A percentile compares a stretch with the other conserved stretches of the same genome.
These are phyloP conservation scores for Aphidius colemani DNA, from an alignment of 2,888 invertebrate species.

Conservation along the genomic window DNA sequence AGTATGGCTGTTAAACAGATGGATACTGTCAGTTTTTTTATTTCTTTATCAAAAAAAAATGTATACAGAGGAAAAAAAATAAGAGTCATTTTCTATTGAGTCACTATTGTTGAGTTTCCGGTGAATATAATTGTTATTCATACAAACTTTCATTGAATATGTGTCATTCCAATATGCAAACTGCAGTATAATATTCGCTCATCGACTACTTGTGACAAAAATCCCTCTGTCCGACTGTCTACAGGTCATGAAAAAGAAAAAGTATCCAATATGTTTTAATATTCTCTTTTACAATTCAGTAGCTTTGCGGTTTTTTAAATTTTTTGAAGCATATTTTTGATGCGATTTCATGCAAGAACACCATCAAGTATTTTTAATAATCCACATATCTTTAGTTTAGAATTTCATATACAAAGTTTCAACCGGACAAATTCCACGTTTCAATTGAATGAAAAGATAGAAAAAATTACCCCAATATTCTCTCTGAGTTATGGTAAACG, in stretches of 20 bases:
- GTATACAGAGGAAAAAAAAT: too few relatives aligned
- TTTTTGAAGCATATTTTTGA: too few relatives aligned
- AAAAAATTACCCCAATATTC: too few relatives aligned
- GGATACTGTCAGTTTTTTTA: conserved; percentile 11
- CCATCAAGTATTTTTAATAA: too few relatives aligned
- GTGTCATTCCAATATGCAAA: not conserved
- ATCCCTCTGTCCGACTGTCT: not conserved
- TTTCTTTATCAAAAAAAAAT: conserved; percentile 9
- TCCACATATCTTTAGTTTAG: too few relatives aligned
- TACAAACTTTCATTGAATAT: not conserved
- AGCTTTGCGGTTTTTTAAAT: too few relatives aligned
- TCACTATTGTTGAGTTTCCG: conserved; percentile 24
- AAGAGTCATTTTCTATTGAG: conserved; percentile 14
- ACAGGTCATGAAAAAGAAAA: conserved; percentile 1
- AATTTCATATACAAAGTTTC: too few relatives aligned
- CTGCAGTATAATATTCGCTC: not conserved
- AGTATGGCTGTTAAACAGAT: not conserved
- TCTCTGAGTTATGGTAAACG: too few relatives aligned
- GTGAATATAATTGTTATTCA: not conserved
- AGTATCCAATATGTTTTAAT: not conserved
- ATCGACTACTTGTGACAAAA: conserved; percentile 7
- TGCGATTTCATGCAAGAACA: too few relatives aligned
- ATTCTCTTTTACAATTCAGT: not conserved
- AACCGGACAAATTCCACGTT: too few relatives aligned
- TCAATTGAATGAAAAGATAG: too few relatives aligned